Percentiles rank a stretch among this genome's conserved stretches.
phyloP scores from a whole-genome alignment of 2,888 invertebrate species.

The Polyommatus iphigenia region DNA sequence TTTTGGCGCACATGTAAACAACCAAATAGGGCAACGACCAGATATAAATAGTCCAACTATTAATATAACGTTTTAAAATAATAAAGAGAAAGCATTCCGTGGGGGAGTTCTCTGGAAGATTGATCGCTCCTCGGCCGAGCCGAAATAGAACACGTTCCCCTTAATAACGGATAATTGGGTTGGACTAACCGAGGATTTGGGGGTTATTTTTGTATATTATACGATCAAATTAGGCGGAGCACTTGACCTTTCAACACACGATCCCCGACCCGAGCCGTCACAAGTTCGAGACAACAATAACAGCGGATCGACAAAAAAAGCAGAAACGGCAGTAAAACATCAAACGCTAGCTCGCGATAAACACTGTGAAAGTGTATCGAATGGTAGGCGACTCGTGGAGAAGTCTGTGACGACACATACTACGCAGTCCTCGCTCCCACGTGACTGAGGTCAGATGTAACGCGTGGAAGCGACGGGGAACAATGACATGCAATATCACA shows the following conservation, averaged over 20 bases:
- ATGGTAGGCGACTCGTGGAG: slow-evolving; percentile 41
- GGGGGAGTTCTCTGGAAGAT: slow-evolving; percentile 59
- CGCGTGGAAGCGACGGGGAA: slow-evolving; percentile 38
- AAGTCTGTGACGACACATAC: slow-evolving; percentile 53
- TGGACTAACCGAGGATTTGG: slow-evolving; percentile 10
- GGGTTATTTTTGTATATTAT: slow-evolving; percentile 3
- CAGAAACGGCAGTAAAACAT: slow-evolving; percentile 14
- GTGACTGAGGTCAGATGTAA: slow-evolving; percentile 51
- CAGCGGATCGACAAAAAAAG: neutral
- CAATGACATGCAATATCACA: slow-evolving; percentile 22
- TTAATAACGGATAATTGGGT: slow-evolving; percentile 26
- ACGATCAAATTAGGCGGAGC: neutral
- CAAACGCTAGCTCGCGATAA: neutral
- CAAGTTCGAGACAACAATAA: neutral
- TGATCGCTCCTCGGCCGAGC: slow-evolving; percentile 53
- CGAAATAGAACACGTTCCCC: slow-evolving; percentile 42
- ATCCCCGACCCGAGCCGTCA: neutral
- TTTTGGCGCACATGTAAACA: slow-evolving; percentile 72
- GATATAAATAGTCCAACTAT: slow-evolving; percentile 73
- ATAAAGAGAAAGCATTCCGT: slow-evolving; percentile 47
- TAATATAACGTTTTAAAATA: slow-evolving; percentile 67
- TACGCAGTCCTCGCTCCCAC: slow-evolving; percentile 52
- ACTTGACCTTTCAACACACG: neutral
- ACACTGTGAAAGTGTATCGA: slow-evolving; percentile 22
- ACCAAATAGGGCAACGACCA: slow-evolving; percentile 79